A percentile compares a stretch with the other conserved stretches of the same genome.
Conservation (phyloP, 2,113 vertebrate species). For the Xyliphius kryptos region DNA sequence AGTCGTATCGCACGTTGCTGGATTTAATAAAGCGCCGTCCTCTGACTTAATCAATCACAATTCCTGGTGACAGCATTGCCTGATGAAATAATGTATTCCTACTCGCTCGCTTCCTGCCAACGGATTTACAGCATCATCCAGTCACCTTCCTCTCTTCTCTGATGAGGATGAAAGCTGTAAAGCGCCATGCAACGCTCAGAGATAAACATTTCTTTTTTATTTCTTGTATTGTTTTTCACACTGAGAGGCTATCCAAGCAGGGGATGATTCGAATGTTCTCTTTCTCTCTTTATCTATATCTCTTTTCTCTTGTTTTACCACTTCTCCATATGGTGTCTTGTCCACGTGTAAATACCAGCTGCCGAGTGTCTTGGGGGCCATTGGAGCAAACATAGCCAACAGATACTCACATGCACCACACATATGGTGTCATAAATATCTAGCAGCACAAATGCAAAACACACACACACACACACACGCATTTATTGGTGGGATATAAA, state of each 20-base stretch:
- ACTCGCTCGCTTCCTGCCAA: conserved; percentile 22
- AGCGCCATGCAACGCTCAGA: too few relatives aligned
- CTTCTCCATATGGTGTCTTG: background rate
- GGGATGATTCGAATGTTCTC: too few relatives aligned
- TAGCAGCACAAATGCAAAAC: background rate
- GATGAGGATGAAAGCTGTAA: too few relatives aligned
- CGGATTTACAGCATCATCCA: background rate
- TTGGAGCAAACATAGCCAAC: background rate
- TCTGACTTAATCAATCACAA: conserved; percentile 57
- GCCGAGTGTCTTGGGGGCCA: background rate
- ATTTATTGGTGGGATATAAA: too few relatives aligned
- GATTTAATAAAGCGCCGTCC: conserved; percentile 52
- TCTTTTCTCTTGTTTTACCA: too few relatives aligned
- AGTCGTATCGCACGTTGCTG: conserved; percentile 35
- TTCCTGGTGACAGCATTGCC: conserved; percentile 40
- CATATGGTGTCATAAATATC: background rate
- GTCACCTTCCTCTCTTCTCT: too few relatives aligned
- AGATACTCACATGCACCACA: background rate
- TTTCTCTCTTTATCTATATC: background rate
- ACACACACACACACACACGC: background rate
- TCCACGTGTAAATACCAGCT: background rate
- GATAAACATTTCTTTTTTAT: too few relatives aligned
- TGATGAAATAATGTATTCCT: conserved; percentile 51
- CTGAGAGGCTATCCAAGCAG: too few relatives aligned
- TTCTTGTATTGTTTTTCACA: too few relatives aligned